phyloP scores from a whole-genome alignment of 2,797 vertebrate genomes.

The Phyllotis vaccarum region DNA sequence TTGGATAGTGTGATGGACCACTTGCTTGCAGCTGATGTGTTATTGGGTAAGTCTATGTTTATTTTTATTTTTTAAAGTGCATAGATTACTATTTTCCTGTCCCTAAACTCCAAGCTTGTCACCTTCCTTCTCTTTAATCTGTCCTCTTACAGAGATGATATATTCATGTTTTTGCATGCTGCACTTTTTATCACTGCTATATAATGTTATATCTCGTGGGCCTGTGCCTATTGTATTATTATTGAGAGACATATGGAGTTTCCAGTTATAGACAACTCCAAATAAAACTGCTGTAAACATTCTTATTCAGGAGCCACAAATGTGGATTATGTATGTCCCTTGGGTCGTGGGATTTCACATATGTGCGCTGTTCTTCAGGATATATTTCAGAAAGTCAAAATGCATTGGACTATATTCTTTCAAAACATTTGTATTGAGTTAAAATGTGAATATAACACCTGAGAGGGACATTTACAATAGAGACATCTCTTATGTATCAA shows the following conservation, averaged over 20 bases:
- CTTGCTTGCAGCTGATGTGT: slow-evolving; percentile 97
- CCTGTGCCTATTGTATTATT: neutral
- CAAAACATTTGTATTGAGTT: neutral
- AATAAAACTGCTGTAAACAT: neutral
- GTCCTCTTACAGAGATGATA: neutral
- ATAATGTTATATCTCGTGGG: neutral
- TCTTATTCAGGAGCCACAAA: neutral
- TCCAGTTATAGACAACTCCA: slow-evolving; percentile 1
- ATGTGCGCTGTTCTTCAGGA: neutral
- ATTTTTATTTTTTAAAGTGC: slow-evolving; percentile 48
- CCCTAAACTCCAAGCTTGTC: neutral
- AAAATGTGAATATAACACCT: neutral
- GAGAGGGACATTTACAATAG: neutral
- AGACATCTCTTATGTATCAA: neutral
- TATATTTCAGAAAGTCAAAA: slow-evolving; percentile 29
- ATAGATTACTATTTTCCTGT: neutral
- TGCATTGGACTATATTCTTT: neutral
- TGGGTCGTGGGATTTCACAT: neutral
- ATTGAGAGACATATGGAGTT: neutral
- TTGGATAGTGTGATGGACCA: slow-evolving; percentile 99
- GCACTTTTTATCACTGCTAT: neutral
- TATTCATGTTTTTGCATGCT: neutral
- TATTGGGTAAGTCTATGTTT: slow-evolving; percentile 91
- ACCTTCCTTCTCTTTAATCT: slow-evolving; percentile 13
- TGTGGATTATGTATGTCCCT: neutral